Conservation (phyloP, 2,888 invertebrate species). For the Molanna angustata region DNA sequence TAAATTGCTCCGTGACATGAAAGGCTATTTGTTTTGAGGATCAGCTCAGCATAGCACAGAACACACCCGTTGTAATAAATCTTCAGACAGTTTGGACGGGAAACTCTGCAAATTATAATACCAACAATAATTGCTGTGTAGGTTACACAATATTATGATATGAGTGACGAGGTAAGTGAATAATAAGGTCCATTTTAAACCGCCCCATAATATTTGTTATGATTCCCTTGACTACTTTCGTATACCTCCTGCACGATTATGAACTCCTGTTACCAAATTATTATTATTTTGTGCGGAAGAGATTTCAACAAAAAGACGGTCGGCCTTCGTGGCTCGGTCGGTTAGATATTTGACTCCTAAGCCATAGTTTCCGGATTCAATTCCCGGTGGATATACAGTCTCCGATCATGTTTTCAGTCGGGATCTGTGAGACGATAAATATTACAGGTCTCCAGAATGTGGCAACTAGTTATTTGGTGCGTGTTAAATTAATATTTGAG, state of each 20-base stretch:
- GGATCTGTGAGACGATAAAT: too few species aligned
- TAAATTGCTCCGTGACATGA: conserved; percentile 9
- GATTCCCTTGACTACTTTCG: neutral
- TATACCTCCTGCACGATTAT: neutral
- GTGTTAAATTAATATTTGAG: too few species aligned
- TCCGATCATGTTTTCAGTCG: too few species aligned
- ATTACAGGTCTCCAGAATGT: too few species aligned
- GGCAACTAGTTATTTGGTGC: too few species aligned
- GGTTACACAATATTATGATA: neutral
- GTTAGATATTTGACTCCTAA: too few species aligned
- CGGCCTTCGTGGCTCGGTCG: too few species aligned
- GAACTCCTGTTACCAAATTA: neutral
- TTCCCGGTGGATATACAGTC: too few species aligned
- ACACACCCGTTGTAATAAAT: conserved; percentile 21
- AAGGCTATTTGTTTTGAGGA: conserved; percentile 13
- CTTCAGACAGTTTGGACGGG: conserved; percentile 16
- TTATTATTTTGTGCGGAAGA: too few species aligned
- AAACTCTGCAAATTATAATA: conserved; percentile 12
- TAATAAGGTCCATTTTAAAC: conserved; percentile 2
- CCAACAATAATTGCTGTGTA: neutral
- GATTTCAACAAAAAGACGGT: too few species aligned
- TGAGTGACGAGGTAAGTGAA: conserved; percentile 30
- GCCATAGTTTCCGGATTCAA: too few species aligned
- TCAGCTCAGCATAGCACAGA: neutral
- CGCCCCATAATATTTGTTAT: conserved; percentile 2